These are phyloP conservation scores for Lagopus muta DNA, from an alignment of 2,113 vertebrate genomes.

Conservation along the genomic window DNA sequence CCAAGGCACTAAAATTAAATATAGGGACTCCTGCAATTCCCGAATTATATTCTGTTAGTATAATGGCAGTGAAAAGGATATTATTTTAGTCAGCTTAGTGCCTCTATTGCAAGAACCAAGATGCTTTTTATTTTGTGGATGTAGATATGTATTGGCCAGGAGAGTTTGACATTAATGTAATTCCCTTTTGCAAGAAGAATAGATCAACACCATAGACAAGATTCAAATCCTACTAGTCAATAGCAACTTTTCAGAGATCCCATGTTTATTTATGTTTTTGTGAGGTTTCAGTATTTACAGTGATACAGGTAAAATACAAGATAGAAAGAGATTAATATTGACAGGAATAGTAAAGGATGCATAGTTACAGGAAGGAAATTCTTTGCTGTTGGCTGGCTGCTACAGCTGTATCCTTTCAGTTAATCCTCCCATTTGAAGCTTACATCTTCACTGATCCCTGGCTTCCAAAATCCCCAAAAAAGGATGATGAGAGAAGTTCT, in stretches of 20 bases:
- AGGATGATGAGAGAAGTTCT: neutral
- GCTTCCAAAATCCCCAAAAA: neutral
- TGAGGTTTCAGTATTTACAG: neutral
- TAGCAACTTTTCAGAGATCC: neutral
- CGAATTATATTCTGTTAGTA: conserved; percentile 69
- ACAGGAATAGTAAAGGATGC: neutral
- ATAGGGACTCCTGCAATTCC: conserved; percentile 68
- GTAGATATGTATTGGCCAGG: conserved; percentile 19
- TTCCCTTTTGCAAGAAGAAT: conserved; percentile 18
- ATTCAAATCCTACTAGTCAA: conserved; percentile 3
- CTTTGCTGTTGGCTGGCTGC: neutral
- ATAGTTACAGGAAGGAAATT: neutral
- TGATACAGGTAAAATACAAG: neutral
- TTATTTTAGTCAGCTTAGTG: conserved; percentile 59
- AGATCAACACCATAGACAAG: conserved; percentile 8
- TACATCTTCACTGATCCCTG: neutral
- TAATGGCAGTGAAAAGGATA: conserved; percentile 68
- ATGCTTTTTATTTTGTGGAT: conserved; percentile 39
- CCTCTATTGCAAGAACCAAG: conserved; percentile 53
- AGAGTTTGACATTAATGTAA: conserved; percentile 45
- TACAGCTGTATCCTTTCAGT: neutral
- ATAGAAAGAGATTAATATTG: neutral
- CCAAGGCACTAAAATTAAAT: conserved; percentile 70
- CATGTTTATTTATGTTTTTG: neutral
- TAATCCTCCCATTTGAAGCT: neutral